Evolutionary conservation across 2,797 vertebrate species (phyloP).

Genomic region (Xenops minutus): DNA sequence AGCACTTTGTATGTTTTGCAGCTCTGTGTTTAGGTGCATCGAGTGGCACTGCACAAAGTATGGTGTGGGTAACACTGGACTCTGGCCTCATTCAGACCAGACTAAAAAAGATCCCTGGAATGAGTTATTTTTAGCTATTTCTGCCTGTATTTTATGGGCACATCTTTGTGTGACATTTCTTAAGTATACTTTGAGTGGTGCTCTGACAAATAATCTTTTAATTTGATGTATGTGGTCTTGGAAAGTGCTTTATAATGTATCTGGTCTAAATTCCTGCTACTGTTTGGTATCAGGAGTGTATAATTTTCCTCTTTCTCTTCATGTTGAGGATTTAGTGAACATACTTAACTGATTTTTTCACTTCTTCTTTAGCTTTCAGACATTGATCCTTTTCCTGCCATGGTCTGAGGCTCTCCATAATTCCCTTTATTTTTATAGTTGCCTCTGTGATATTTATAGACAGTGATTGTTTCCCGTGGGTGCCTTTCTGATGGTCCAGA

Average conservation of each 20-base stretch:
- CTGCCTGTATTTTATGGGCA: not conserved
- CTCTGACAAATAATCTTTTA: not conserved
- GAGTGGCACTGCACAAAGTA: not conserved
- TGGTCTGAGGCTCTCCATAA: not conserved
- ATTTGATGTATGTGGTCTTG: not conserved
- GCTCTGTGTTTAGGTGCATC: not conserved
- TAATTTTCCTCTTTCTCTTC: not conserved
- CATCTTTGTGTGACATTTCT: not conserved
- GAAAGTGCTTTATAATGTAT: not conserved
- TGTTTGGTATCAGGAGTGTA: not conserved
- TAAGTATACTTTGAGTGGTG: not conserved
- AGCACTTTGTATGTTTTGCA: not conserved
- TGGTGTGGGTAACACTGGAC: not conserved
- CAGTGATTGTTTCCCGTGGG: not conserved
- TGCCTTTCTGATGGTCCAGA: not conserved
- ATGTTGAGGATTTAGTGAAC: not conserved
- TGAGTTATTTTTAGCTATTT: not conserved
- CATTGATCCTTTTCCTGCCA: not conserved
- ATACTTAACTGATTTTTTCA: not conserved
- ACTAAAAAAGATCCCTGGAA: not conserved
- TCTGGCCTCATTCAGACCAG: not conserved
- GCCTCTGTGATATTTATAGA: not conserved
- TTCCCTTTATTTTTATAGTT: not conserved
- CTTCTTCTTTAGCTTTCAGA: not conserved
- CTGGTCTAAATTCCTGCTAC: not conserved